Evolutionary conservation across 2,113 vertebrate species (phyloP).

Genomic region (Oceanites oceanicus): DNA sequence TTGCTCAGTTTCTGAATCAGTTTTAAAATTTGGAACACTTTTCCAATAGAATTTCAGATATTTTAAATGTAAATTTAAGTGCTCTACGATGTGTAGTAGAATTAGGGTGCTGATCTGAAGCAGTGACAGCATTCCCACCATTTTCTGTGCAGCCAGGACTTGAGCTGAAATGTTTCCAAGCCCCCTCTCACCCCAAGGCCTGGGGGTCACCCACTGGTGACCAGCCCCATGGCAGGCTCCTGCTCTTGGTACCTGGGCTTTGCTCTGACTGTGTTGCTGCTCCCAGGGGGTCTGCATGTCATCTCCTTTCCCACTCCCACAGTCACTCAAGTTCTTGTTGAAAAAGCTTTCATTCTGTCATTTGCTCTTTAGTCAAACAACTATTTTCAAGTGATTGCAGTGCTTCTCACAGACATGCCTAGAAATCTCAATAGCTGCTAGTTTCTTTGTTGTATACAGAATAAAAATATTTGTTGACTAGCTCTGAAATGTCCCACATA

Average conservation of each 20-base stretch:
- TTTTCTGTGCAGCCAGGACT: neutral
- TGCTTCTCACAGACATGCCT: neutral
- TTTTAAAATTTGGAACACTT: neutral
- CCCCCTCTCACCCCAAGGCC: neutral
- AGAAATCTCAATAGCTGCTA: neutral
- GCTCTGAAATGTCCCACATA: neutral
- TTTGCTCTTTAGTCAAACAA: neutral
- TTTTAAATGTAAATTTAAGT: neutral
- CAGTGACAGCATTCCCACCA: neutral
- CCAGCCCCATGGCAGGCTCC: neutral
- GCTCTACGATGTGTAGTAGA: neutral
- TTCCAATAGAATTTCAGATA: neutral
- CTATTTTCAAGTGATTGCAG: neutral
- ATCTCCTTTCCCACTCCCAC: neutral
- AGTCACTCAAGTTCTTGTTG: neutral
- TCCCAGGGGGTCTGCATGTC: fast-evolving
- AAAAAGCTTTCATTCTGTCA: neutral
- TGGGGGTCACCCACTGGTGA: neutral
- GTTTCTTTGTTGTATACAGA: neutral
- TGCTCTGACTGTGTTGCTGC: neutral
- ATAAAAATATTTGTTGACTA: neutral
- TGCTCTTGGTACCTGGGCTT: neutral
- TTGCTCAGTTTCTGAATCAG: neutral
- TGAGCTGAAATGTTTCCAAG: neutral
- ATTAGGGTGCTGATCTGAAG: neutral